phyloP scores from a whole-genome alignment of 2,113 vertebrate genomes.

The Seriola dumerili region DNA sequence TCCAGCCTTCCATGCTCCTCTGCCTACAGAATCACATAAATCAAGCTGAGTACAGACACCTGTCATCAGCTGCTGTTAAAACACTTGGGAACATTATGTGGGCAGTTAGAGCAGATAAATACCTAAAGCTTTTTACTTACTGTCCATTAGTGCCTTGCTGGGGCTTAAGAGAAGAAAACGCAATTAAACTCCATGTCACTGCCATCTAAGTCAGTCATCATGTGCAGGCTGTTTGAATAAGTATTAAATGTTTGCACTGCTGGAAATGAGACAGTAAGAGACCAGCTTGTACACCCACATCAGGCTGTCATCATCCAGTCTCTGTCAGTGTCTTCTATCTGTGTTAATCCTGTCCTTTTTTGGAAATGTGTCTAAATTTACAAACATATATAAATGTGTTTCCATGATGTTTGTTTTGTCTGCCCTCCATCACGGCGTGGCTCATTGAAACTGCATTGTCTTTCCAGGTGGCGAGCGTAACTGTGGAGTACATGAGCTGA shows the following conservation, averaged over 20 bases:
- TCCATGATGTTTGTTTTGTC: constrained; percentile 30
- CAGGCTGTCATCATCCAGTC: constrained; percentile 11
- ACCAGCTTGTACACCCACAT: constrained; percentile 3
- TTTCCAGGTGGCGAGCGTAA: constrained; percentile 95
- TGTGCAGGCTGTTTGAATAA: background rate
- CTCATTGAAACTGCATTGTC: constrained; percentile 82
- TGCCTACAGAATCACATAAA: background rate
- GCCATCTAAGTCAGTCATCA: too few relatives aligned
- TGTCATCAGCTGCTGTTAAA: constrained; percentile 1
- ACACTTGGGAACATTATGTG: background rate
- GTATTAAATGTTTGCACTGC: background rate
- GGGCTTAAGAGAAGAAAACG: background rate
- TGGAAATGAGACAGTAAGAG: background rate
- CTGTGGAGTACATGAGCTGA: constrained; percentile 98
- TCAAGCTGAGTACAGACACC: background rate
- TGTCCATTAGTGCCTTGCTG: background rate
- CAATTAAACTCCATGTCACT: background rate
- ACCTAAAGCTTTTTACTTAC: background rate
- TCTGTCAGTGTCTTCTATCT: constrained; percentile 21
- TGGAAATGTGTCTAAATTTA: background rate
- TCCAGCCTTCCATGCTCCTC: background rate
- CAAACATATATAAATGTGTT: constrained; percentile 26
- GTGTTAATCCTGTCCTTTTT: constrained; percentile 19
- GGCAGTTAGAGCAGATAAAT: background rate
- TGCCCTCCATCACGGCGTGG: constrained; percentile 52